Evolutionary conservation across 2,888 invertebrate genomes (phyloP), one percentile per base, ranked within the genome.

Genomic region (Galeopsomyia nigrocyanea): DNA sequence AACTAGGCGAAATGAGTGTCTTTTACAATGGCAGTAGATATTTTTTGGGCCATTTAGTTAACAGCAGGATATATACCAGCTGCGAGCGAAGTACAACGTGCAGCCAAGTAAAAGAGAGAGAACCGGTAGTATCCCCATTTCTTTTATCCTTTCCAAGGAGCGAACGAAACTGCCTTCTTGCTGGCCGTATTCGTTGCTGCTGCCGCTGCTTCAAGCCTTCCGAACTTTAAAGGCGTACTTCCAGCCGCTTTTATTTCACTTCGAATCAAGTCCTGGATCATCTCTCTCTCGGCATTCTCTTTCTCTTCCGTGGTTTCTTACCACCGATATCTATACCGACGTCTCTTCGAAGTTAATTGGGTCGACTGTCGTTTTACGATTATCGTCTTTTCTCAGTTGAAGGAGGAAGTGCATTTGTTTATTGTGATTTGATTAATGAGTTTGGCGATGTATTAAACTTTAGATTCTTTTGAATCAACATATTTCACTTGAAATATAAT

Each of bases 171-270:
- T 26, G 49, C n/a, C 46, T 22, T 39, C n/a, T 13, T 63, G 31
- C 22, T 31, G 13, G 51, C 61, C 47, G 16, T 39, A 51, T 16
- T 55, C 53, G 53, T 19, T 66, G 26, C 49, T 31, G 26, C 46
- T 21, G 26, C 26, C 5, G 26, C 26, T 26, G 26, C 26, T 26
- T 26, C 3, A 26, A 50, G 26, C 31, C 21, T 39, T 22, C 47
- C 22, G 50, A 71, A 71, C 55, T 71, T 71, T 71, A 61, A 65
- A 71, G 55, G 60, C 17, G 71, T 60, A 65, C 65, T 71, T 71
- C 53, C 55, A 49, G 57, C 26, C 26, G 51, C 53, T 71, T 71
- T 71, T 71, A 71, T 71, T 71, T 71, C 71, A 66, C 71, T 71
- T 66, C 64, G 62, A 71, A 71, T 71, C 71, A 70, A 70, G 70